These are phyloP conservation scores for Steinernema khuongi DNA, from an alignment of 1,140 invertebrate species.

Conservation along the genomic window DNA sequence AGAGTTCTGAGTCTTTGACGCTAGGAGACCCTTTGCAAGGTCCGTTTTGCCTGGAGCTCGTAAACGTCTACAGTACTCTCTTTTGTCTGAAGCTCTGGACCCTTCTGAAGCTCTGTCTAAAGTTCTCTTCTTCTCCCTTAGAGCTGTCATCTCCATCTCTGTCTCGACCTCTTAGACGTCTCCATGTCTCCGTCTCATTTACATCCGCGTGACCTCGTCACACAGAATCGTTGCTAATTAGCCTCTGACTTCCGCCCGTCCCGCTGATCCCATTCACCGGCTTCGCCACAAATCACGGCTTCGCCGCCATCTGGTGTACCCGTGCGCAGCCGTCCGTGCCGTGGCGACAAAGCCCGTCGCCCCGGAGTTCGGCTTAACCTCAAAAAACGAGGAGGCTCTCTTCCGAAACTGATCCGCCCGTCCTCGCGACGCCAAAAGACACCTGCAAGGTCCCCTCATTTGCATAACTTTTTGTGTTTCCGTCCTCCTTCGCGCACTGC, in stretches of 20 bases:
- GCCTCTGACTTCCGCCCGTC: not conserved
- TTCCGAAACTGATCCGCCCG: not conserved
- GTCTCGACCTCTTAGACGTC: no score
- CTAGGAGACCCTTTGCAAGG: no score
- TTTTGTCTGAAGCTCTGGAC: no score
- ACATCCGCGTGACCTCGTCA: no score
- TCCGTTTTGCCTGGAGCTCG: no score
- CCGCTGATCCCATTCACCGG: not conserved
- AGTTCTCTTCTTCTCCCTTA: no score
- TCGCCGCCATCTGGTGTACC: not conserved
- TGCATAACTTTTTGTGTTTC: constrained; percentile 6
- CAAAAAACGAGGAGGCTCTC: not conserved
- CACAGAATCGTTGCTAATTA: not conserved
- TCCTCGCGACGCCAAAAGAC: not conserved
- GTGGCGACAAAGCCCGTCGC: not conserved
- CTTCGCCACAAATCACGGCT: not conserved
- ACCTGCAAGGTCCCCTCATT: not conserved
- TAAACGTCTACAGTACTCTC: no score
- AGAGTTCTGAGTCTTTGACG: no score
- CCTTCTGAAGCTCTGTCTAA: no score
- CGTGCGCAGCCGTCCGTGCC: not conserved
- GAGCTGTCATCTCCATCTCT: no score
- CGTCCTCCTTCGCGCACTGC: not conserved
- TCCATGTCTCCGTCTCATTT: no score
- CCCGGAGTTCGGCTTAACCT: not conserved